Conservation (phyloP, 2,888 invertebrate genomes). For the Caenorhabditis macrosperma region DNA sequence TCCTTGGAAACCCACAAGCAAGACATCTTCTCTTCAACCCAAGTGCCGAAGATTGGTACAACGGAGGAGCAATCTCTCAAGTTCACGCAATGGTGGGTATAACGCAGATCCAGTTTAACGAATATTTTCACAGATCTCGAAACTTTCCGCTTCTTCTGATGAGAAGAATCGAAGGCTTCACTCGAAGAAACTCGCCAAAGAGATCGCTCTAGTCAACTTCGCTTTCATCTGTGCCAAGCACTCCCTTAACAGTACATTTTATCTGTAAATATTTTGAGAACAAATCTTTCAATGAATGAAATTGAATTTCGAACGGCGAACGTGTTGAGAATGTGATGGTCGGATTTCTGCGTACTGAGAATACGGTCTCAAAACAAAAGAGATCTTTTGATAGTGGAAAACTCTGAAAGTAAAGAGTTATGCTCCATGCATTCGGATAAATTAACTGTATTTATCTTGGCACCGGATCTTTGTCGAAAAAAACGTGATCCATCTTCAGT, state of each 20-base stretch:
- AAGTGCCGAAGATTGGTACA: slow-evolving; percentile 66
- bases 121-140: slow-evolving; percentile 10
- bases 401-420: no score
- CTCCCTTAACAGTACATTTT: slow-evolving; percentile 15
- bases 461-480: no score
- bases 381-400: no score
- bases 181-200: slow-evolving; percentile 19
- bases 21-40: slow-evolving; percentile 80
- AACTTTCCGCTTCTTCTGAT: slow-evolving; percentile 13
- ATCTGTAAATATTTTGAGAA: background rate
- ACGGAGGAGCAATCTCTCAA: slow-evolving; percentile 67
- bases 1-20: slow-evolving; percentile 76
- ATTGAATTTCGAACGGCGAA: no score
- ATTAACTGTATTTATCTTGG: no score
- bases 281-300: no score
- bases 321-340: no score
- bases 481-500: no score
- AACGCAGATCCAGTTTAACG: background rate
- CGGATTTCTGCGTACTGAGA: no score
- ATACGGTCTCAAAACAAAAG: no score
- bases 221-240: slow-evolving; percentile 53
- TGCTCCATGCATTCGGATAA: no score
- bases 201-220: slow-evolving; percentile 28
- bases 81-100: slow-evolving; percentile 71
- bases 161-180: slow-evolving; percentile 4